Base-by-base conservation (phyloP, 2,797 vertebrate species). In the Garrulus glandarius region DNA sequence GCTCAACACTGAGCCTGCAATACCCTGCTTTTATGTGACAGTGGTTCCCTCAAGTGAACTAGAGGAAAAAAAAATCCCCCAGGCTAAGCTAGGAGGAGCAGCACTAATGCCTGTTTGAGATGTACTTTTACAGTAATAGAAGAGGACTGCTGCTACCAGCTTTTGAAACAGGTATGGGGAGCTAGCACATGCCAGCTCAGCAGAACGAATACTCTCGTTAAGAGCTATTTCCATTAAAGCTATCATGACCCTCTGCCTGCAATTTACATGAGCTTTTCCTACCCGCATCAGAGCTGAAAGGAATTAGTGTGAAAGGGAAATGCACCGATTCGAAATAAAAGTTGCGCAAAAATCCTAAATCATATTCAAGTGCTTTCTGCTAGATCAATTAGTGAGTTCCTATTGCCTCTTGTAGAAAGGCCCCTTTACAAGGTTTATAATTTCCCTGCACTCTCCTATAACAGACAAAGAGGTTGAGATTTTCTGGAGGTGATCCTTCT, bases 201-300 rank as follows among this genome's bases (percentile, higher is more conserved):
- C 36, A 95, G 87, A 95, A 97, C 3, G 13, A 95, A 95, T 65
- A 86, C 47, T 72, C 70, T 96, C 71, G 49, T 96, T 96, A 96
- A 91, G 65, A 95, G 77, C 86, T 90, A 92, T 94, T 95, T 92
- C 89, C 74, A 94, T 93, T 97, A 95, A 92, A 95, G 77, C 68
- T 89, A 85, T 96, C 91, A 90, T 92, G 84, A 79, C 74, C n/a
- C 65, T 95, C 71, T 96, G 89, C 65, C 93, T 96, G 90, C 59
- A 93, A 95, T 94, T 96, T 96, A 92, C 75, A 85, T 77, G 69
- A 95, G 57, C 52, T 90, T 84, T 94, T 93, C 92, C 77, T 80
- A 74, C 60, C 61, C 69, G 47, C 87, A 94, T 81, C 39, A 87
- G 80, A 87, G 39, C 59, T 94, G 88, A 92, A 97, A 90, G 72